Conservation (phyloP, 2,113 vertebrate species). For the Probosciger aterrimus region DNA sequence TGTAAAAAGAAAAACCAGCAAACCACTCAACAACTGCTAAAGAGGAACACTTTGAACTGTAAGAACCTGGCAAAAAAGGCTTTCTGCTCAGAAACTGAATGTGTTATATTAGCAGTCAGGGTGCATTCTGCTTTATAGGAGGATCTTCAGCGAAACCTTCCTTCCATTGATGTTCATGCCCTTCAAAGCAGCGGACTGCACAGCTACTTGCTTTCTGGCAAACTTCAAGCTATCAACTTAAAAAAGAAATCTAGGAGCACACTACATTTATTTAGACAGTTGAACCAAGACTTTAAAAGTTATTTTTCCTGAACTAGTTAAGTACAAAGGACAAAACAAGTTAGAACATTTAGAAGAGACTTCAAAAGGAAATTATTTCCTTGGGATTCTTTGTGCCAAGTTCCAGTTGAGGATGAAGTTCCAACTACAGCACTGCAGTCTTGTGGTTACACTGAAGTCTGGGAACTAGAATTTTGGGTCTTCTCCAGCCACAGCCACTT, state of each 20-base stretch:
- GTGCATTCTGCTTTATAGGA: background rate
- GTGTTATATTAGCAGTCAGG: background rate
- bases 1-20: background rate
- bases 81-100: background rate
- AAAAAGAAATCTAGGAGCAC: background rate
- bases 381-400: background rate
- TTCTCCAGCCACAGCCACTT: background rate
- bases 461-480: background rate
- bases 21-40: background rate
- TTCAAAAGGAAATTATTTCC: slow-evolving; percentile 32
- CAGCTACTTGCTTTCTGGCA: background rate
- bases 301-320: background rate
- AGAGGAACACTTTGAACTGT: background rate
- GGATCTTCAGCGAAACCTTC: background rate
- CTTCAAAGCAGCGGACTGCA: background rate
- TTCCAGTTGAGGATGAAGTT: background rate
- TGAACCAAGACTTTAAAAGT: background rate
- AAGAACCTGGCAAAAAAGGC: background rate
- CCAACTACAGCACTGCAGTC: background rate
- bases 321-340: slow-evolving; percentile 14
- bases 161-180: background rate
- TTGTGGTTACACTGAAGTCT: background rate
- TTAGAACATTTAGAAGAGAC: slow-evolving; percentile 2
- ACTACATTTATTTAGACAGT: background rate
- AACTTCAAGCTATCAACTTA: background rate